Conservation (phyloP, 1,140 invertebrate genomes). For the Drosophila cardini region DNA sequence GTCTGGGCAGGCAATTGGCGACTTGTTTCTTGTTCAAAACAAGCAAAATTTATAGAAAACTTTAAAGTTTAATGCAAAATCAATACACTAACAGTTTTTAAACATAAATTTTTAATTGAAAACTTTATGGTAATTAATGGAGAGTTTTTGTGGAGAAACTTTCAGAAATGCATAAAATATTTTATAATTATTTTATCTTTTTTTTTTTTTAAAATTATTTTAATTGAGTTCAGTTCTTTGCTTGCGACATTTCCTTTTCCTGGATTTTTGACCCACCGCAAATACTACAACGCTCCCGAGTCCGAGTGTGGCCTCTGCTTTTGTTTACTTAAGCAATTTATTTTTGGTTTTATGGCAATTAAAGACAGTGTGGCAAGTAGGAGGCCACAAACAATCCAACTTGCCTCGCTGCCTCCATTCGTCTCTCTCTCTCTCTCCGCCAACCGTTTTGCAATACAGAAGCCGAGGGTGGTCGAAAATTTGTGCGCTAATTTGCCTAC, state of each 20-base stretch:
- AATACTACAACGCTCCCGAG: not conserved
- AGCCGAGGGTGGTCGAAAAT: conserved; percentile 56
- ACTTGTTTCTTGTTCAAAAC: not conserved
- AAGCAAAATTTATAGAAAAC: not conserved
- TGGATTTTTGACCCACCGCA: conserved; percentile 33
- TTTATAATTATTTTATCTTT: not conserved
- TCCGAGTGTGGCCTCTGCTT: conserved; percentile 13
- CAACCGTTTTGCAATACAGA: conserved; percentile 3
- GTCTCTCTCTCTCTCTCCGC: too few species aligned
- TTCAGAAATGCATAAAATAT: too few species aligned
- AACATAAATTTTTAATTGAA: too few species aligned
- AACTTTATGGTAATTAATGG: too few species aligned
- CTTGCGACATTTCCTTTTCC: not conserved
- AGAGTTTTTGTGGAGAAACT: too few species aligned
- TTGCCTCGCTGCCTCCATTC: too few species aligned
- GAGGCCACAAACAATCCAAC: conserved; percentile 51
- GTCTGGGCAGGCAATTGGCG: not conserved
- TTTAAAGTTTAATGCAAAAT: not conserved
- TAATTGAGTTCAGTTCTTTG: not conserved
- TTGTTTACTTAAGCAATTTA: conserved; percentile 71
- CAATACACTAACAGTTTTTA: too few species aligned
- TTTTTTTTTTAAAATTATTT: too few species aligned
- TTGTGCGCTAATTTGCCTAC: conserved; percentile 62
- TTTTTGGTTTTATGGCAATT: conserved; percentile 59
- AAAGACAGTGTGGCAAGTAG: conserved; percentile 51